Conservation (phyloP, 2,113 vertebrate genomes). For the Cacatua alba region DNA sequence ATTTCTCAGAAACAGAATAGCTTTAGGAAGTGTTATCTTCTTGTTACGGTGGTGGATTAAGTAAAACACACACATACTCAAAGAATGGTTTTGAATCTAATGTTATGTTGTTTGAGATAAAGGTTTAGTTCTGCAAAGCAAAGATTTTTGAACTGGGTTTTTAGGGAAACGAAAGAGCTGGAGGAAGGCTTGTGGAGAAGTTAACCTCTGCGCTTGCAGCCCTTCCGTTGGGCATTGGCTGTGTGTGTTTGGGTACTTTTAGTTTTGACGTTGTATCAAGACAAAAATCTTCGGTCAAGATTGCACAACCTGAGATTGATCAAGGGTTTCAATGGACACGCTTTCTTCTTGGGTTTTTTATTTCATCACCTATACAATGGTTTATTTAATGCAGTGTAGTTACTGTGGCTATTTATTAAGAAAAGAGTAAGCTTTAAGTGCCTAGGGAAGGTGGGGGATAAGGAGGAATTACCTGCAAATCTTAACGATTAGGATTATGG, state of each 20-base stretch:
- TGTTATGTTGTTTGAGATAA: constrained; percentile 4
- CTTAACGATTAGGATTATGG: constrained; percentile 3
- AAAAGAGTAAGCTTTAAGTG: constrained; percentile 73
- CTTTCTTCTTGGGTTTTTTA: background rate
- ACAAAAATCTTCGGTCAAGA: background rate
- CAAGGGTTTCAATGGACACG: background rate
- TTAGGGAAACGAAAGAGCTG: background rate
- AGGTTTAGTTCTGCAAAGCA: constrained; percentile 47
- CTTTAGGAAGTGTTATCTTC: constrained; percentile 63
- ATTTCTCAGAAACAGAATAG: constrained; percentile 58
- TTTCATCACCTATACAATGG: constrained; percentile 11
- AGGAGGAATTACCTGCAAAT: constrained; percentile 23
- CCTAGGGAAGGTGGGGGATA: constrained; percentile 55
- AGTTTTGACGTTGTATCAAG: background rate
- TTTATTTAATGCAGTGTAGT: constrained; percentile 68
- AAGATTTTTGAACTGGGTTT: constrained; percentile 19
- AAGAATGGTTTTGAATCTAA: constrained; percentile 34
- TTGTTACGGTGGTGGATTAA: background rate
- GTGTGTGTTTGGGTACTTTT: background rate
- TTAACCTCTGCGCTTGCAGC: background rate
- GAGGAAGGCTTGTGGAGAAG: constrained; percentile 23
- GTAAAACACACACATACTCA: constrained; percentile 15
- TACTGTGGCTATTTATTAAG: constrained; percentile 64
- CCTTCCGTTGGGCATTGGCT: background rate
- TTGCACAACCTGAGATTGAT: constrained; percentile 16